Conservation (phyloP, 2,888 invertebrate species). For the Icerya purchasi region DNA sequence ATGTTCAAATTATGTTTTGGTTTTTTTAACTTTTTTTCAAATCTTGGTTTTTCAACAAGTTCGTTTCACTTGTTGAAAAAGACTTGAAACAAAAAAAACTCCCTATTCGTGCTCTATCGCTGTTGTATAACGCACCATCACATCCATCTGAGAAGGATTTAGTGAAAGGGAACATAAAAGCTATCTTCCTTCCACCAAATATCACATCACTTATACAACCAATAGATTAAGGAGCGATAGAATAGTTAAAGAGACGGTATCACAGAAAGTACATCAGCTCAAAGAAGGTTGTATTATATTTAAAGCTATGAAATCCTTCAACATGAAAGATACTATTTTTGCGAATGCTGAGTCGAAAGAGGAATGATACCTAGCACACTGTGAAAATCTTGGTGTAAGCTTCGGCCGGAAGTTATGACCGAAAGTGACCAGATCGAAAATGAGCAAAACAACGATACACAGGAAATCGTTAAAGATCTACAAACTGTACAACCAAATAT, state of each 20-base stretch:
- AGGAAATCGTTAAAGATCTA: neutral
- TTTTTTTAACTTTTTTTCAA: too few relatives aligned
- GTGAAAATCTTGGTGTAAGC: neutral
- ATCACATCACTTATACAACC: slow-evolving; percentile 14
- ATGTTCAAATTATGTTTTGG: too few relatives aligned
- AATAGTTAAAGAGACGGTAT: slow-evolving; percentile 4
- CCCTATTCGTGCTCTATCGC: slow-evolving; percentile 13
- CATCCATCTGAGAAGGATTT: slow-evolving; percentile 15
- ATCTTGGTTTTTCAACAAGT: slow-evolving; percentile 17
- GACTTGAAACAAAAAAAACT: neutral
- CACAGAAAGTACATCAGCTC: neutral
- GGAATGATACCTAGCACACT: neutral
- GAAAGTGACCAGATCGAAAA: neutral
- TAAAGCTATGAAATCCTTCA: neutral
- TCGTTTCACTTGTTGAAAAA: slow-evolving; percentile 21
- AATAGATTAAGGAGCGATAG: slow-evolving; percentile 1
- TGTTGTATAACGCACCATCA: slow-evolving; percentile 16
- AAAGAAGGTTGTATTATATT: neutral
- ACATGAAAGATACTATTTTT: neutral
- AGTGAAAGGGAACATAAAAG: slow-evolving; percentile 15
- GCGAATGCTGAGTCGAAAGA: neutral
- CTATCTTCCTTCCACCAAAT: slow-evolving; percentile 18
- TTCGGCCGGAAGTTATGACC: neutral
- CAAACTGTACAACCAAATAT: neutral
- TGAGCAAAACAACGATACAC: neutral